Percentiles rank a stretch among this genome's conserved stretches.
phyloP scores from a whole-genome alignment of 2,797 vertebrate genomes.

The Catostomus latipinnis region DNA sequence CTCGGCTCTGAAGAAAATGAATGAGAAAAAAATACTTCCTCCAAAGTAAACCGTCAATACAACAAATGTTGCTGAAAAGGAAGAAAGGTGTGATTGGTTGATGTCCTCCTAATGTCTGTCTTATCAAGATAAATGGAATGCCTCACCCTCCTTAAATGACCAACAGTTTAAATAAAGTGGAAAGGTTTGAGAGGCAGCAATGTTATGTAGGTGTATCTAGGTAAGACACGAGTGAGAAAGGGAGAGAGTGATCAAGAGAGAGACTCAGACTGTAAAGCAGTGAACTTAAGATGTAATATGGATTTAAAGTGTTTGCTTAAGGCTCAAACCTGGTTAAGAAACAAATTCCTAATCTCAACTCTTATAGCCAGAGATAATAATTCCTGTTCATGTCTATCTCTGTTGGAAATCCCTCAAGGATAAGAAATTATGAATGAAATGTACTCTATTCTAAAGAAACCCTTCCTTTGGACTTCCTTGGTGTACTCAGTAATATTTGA shows the following conservation, averaged over 20 bases:
- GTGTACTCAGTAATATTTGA: too few relatives aligned
- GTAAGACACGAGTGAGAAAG: background rate
- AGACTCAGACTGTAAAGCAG: background rate
- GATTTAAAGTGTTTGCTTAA: constrained; percentile 56
- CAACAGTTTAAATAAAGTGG: background rate
- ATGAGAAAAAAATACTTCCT: background rate
- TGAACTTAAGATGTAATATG: constrained; percentile 23
- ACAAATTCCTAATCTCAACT: constrained; percentile 72
- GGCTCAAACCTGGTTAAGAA: constrained; percentile 53
- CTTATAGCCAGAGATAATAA: constrained; percentile 65
- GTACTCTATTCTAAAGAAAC: too few relatives aligned
- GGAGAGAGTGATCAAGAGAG: background rate
- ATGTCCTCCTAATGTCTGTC: constrained; percentile 1
- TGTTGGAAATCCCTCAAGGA: constrained; percentile 57
- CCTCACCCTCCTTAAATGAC: constrained; percentile 1
- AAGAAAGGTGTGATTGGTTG: background rate
- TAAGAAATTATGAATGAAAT: constrained; percentile 13
- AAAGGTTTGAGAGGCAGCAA: constrained; percentile 10
- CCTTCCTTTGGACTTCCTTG: too few relatives aligned
- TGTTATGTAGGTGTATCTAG: background rate
- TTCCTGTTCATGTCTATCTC: constrained; percentile 69
- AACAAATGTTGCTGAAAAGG: background rate
- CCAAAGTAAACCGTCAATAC: background rate
- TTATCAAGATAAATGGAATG: constrained; percentile 5
- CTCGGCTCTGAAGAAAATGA: too few relatives aligned